Evolutionary conservation across 2,888 invertebrate species (phyloP).

Genomic region (Ernsta delagoae): DNA sequence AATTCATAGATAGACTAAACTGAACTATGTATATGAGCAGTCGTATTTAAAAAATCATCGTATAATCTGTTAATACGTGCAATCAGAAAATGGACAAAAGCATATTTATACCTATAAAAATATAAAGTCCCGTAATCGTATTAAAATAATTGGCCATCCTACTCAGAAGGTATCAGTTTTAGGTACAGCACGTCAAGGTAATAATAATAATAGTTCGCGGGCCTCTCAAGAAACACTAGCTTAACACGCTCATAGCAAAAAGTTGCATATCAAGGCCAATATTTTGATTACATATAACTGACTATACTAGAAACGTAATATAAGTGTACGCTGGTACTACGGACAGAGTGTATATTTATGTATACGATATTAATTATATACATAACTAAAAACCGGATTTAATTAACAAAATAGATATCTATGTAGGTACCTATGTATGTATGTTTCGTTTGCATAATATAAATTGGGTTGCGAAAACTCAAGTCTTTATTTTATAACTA

Average conservation of each 20-base stretch:
- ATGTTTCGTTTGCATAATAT: constrained; percentile 33
- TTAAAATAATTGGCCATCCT: too few relatives aligned
- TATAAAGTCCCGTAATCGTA: too few relatives aligned
- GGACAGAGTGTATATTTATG: not conserved
- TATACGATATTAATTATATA: constrained; percentile 41
- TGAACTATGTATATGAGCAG: too few relatives aligned
- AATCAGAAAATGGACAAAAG: too few relatives aligned
- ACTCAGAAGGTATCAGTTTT: too few relatives aligned
- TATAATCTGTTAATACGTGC: too few relatives aligned
- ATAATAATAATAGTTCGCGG: constrained; percentile 19
- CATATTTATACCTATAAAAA: too few relatives aligned
- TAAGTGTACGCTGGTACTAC: not conserved
- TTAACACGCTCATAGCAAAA: constrained; percentile 46
- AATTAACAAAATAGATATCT: constrained; percentile 21
- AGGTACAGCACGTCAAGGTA: too few relatives aligned
- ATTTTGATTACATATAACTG: constrained; percentile 41
- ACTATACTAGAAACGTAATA: too few relatives aligned
- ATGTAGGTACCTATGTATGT: too few relatives aligned
- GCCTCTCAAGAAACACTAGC: constrained; percentile 39
- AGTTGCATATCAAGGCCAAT: constrained; percentile 48
- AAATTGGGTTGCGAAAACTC: constrained; percentile 23
- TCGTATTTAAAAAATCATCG: too few relatives aligned
- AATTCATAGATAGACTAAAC: too few relatives aligned
- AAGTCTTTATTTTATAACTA: constrained; percentile 21
- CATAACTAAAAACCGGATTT: constrained; percentile 18